Evolutionary conservation across 2,888 invertebrate genomes (phyloP), one percentile per base, ranked within the genome.

Genomic region (Cheiracanthium punctorium): DNA sequence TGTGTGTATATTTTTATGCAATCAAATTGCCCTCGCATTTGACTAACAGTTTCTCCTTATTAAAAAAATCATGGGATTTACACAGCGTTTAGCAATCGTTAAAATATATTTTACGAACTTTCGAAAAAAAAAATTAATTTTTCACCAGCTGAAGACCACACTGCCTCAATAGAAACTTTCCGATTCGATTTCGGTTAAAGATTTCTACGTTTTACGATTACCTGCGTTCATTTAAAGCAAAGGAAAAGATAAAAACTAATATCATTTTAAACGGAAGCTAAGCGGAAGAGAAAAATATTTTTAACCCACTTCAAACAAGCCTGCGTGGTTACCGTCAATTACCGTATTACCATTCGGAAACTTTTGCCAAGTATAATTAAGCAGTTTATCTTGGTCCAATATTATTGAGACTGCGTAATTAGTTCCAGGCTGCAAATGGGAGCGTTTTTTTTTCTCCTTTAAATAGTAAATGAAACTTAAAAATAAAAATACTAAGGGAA

Each of bases 281-380:
- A 48, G 48, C 17, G 17, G 2, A 48, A 48, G 17, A 48, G 17
- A 48, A 48, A 48, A 48, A 48, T 48, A 48, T 48, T 48, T 48
- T 48, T 48, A 2, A 48, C 48, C 17, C 48, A 14, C 17, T 48
- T 14, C 17, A 48, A 48, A 48, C 12, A 5, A 8, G 48, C n/a
- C 64, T 58, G 79, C n/a, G 28, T 58, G 12, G 32, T 71, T 43
- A 64, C 76, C 82, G 82, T 82, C 70, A 82, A 75, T 76, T 82
- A 82, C 41, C 70, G 70, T 82, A 69, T 82, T 82, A 74, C 74
- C 74, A 82, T 82, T 76, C 71, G 75, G 76, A 76, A 82, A 75
- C 76, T 82, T 82, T 64, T 70, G 64, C 76, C 33, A 32, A 32
- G 82, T 73, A 76, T 82, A 82, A 82, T 82, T 82, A 82, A 82